Conservation (phyloP, 2,113 vertebrate genomes). For the Chloroceryle aenea region DNA sequence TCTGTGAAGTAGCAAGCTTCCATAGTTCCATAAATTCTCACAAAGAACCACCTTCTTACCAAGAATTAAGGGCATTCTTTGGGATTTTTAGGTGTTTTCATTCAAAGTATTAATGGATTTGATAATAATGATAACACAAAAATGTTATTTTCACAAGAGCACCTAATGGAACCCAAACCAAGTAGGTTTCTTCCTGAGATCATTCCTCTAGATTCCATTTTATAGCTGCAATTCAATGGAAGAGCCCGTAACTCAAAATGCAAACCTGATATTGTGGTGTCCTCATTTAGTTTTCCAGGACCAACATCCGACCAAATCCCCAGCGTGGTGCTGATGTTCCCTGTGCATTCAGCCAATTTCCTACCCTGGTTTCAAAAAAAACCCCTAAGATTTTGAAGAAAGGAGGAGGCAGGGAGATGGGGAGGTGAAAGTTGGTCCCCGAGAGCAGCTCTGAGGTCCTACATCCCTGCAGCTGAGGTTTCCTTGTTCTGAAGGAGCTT, state of each 20-base stretch:
- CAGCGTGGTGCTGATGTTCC: background rate
- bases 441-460: background rate
- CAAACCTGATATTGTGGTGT: background rate
- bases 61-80: background rate
- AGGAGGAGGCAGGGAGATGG: no score
- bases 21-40: background rate
- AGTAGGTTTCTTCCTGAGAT: background rate
- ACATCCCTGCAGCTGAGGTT: background rate
- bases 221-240: background rate
- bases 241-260: background rate
- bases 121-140: background rate
- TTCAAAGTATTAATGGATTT: background rate
- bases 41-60: background rate
- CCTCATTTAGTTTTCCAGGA: background rate
- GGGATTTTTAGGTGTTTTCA: background rate
- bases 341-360: background rate
- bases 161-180: no score
- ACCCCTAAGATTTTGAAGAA: background rate
- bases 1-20: background rate
- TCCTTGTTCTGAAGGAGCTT: background rate
- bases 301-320: background rate
- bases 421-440: background rate
- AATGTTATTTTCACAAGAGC: background rate
- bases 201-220: background rate
- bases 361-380: background rate